phyloP scores from a whole-genome alignment of 1,140 invertebrate species.

The Mercenaria mercenaria region DNA sequence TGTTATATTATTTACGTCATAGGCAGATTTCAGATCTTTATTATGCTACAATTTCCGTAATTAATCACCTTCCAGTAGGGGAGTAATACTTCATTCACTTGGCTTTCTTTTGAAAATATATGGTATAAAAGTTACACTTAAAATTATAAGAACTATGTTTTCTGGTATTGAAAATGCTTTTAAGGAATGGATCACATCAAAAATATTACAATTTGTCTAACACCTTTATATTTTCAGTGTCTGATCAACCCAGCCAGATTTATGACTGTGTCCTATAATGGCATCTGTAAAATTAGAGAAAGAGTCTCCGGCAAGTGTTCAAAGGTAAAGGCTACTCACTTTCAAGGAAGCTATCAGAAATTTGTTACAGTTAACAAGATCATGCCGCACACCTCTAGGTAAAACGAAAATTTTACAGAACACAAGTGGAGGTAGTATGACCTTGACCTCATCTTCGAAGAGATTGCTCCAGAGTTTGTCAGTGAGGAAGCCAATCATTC shows the following conservation, averaged over 20 bases:
- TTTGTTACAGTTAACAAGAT: conserved; percentile 49
- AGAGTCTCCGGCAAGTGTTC: neutral
- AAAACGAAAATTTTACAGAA: conserved; percentile 73
- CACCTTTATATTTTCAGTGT: too few species aligned
- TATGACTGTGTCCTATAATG: neutral
- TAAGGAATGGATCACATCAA: too few species aligned
- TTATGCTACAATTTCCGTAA: too few species aligned
- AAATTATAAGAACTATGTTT: too few species aligned
- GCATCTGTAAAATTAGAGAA: conserved; percentile 4
- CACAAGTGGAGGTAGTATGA: conserved; percentile 68
- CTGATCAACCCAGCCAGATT: neutral
- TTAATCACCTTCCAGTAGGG: too few species aligned
- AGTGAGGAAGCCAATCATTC: conserved; percentile 67
- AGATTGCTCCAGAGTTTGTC: conserved; percentile 66
- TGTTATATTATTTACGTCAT: too few species aligned
- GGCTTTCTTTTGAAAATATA: too few species aligned
- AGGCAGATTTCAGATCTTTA: too few species aligned
- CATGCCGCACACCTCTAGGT: conserved; percentile 67
- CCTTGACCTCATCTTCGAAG: conserved; percentile 64
- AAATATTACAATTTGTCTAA: too few species aligned
- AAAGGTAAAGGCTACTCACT: neutral
- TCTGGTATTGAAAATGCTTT: too few species aligned
- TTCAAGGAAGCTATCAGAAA: conserved; percentile 29
- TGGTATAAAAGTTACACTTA: too few species aligned
- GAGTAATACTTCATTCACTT: too few species aligned